Evolutionary conservation across 2,797 vertebrate species (phyloP).

Genomic region (Eremophila alpestris): DNA sequence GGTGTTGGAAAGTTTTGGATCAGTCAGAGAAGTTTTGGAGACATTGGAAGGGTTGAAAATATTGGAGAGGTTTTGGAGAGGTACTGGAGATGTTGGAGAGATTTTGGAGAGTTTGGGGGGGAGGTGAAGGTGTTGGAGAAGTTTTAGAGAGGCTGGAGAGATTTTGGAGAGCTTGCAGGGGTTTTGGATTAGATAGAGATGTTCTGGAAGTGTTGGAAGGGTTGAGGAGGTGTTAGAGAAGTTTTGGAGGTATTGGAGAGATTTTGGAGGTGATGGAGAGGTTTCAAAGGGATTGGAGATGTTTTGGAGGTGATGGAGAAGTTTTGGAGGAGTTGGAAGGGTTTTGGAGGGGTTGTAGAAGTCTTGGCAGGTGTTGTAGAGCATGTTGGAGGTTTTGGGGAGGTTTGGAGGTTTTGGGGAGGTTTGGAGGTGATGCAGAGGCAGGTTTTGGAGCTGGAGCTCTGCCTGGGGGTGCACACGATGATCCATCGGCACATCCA

Average conservation of each 20-base stretch:
- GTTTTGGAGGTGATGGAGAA: not conserved
- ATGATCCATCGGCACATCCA: not conserved
- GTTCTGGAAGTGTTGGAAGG: not conserved
- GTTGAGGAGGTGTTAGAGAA: too few species aligned
- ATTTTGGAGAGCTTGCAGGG: not conserved
- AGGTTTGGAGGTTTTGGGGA: not conserved
- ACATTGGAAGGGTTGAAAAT: not conserved
- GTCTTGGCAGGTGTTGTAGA: not conserved
- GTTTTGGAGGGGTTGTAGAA: not conserved
- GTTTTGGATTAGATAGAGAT: too few species aligned
- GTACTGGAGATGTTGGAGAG: not conserved
- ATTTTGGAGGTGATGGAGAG: not conserved
- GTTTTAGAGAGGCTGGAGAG: accelerated
- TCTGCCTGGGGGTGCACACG: not conserved
- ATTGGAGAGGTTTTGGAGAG: not conserved
- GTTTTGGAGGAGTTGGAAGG: not conserved
- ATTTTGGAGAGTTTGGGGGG: not conserved
- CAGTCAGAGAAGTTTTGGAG: not conserved
- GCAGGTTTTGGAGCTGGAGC: not conserved
- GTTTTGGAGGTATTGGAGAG: not conserved
- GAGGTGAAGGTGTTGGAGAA: accelerated
- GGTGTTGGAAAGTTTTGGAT: not conserved
- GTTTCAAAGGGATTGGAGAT: not conserved
- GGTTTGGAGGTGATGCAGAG: not conserved
- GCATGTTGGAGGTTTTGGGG: not conserved